Evolutionary conservation across 2,797 vertebrate genomes (phyloP).

Genomic region (Catostomus latipinnis): DNA sequence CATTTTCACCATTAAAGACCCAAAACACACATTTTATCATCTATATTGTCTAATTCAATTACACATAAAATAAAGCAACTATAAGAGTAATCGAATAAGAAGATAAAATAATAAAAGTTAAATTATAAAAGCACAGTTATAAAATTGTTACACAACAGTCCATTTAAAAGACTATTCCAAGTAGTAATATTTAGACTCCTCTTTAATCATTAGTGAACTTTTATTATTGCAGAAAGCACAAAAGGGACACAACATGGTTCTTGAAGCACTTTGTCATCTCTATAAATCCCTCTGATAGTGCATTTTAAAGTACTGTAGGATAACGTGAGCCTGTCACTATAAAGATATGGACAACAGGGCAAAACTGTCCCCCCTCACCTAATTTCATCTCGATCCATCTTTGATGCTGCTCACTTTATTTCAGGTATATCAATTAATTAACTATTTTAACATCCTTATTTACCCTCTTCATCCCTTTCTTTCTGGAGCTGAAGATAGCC

Average conservation of each 20-base stretch:
- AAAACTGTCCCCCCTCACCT: neutral
- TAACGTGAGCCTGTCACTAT: slow-evolving; percentile 10
- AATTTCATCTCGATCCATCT: neutral
- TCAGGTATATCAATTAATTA: neutral
- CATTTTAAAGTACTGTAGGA: neutral
- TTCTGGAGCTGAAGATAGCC: neutral
- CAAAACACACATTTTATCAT: no score
- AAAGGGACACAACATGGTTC: slow-evolving; percentile 14
- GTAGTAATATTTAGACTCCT: neutral
- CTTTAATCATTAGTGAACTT: slow-evolving; percentile 35
- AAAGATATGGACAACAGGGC: slow-evolving; percentile 31
- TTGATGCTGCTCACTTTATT: neutral
- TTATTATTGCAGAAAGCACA: slow-evolving; percentile 23
- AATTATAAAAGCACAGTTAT: no score
- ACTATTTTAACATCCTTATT: neutral
- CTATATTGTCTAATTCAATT: no score
- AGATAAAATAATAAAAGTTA: no score
- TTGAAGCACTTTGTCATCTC: neutral
- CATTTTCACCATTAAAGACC: neutral
- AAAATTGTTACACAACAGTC: neutral
- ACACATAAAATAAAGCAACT: no score
- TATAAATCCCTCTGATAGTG: slow-evolving; percentile 32
- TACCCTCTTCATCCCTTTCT: no score
- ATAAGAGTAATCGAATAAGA: no score
- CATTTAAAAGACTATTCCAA: neutral